Evolutionary conservation across 1,140 invertebrate species (phyloP), one percentile per base, ranked within the genome.

Genomic region (Neodiprion lecontei): DNA sequence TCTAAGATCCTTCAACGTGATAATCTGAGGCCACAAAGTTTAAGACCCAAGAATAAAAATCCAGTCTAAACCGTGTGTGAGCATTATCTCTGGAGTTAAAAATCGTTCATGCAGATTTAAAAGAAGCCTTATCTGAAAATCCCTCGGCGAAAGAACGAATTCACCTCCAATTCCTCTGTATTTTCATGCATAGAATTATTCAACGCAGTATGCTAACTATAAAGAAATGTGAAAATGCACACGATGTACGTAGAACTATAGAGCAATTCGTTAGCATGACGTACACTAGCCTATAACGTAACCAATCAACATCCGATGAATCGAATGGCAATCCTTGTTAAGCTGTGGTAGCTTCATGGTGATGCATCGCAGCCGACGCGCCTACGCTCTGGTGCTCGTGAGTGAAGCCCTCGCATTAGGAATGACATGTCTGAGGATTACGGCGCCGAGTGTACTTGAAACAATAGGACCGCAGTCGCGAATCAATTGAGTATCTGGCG

Each of bases 381-480:
- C 4, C 2, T 5, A 12, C 7, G 9, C n/a, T 12, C n/a, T 61
- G 11, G 8, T 61, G n/a, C n/a, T 12, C 53, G 2, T 61, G n/a
- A 5, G 11, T 61, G 53, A 14, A 17, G n/a, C 11, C 53, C 53
- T 61, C 53, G 11, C 53, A 9, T 61, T 17, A 61, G 53, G 53
- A 61, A 61, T 61, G 3, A 61, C 53, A 17, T 61, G 53, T 61
- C 53, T 61, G 53, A 61, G 53, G 53, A 9, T 17, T 61, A 61
- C 53, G 53, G 53, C n/a, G 53, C 53, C 53, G 0, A 9, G 53
- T 61, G 53, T 61, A 61, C 11, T 61, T 17, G 53, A 17, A 69
- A 69, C 67, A 69, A 69, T 69, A 23, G 67, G 67, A 69, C 10
- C 67, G 17, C 9, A 21, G 23, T 69, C 67, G 40, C 67, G 12